Evolutionary conservation across 2,797 vertebrate species (phyloP), one percentile per base, ranked within the genome.

Genomic region (Pangasius larnaudii): DNA sequence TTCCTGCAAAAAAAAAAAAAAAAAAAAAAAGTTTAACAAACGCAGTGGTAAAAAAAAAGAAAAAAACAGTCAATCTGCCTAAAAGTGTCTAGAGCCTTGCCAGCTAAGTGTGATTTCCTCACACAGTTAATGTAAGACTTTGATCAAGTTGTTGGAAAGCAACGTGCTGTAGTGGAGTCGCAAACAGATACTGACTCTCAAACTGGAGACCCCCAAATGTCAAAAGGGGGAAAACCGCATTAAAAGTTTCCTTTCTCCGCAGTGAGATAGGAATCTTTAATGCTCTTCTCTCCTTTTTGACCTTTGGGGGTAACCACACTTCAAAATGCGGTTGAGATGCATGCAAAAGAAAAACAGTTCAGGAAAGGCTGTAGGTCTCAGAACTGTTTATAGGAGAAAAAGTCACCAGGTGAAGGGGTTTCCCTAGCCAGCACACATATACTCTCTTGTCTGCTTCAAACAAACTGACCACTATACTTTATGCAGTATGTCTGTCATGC

Each of bases 381-480:
- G 56, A 81, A 9, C 10, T 16, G 14, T 1, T 1, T 18, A 56
- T 78, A 27, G 30, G 16, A 56, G 5, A 24, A 42, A 46, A 65
- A 19, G 42, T 19, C 39, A n/a, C 0, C 6, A 65, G 39, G 27
- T 51, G 27, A 84, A 27, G n/a, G 10, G n/a, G 3, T 53, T 71
- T 71, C n/a, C 11, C n/a, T 11, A 19, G 61, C n/a, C 63, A 69
- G 58, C 30, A 86, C 81, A 61, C 84, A 78, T 88, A 79, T 59
- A 92, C 83, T 85, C 63, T 86, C 85, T 46, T 87, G 81, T 84
- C 84, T 89, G 91, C 85, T 86, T 91, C 85, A 33, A 88, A 90
- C 61, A 85, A 86, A 53, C 33, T 90, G 61, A 79, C 59, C 67
- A 89, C 77, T 87, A 90, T 49, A 51, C 83, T 82, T n/a, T 84